Conservation (phyloP, 23 tunicate species). For the Diplosoma virens region DNA sequence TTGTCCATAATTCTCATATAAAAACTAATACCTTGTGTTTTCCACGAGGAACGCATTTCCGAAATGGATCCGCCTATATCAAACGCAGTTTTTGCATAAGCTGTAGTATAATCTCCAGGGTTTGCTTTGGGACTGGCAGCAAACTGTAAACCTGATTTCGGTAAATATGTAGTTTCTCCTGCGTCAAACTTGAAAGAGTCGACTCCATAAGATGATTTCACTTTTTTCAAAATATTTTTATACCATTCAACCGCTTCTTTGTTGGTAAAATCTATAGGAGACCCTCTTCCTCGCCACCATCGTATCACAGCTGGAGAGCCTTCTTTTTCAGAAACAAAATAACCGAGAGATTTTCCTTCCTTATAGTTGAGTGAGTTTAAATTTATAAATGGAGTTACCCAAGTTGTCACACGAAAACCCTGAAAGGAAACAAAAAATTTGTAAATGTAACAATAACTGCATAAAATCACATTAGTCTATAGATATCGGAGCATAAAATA, state of each 20-base stretch:
- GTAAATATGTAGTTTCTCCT: conserved; percentile 61
- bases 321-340: conserved; percentile 33
- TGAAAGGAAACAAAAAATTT: conserved; percentile 13
- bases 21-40: conserved; percentile 37
- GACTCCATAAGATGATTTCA: conserved; percentile 25
- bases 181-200: conserved; percentile 86
- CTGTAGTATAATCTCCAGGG: conserved; percentile 55
- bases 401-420: conserved; percentile 75
- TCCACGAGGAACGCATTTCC: conserved; percentile 90
- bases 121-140: conserved; percentile 1
- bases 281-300: conserved; percentile 92
- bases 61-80: conserved; percentile 38
- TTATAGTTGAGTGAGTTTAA: conserved; percentile 35
- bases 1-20: conserved; percentile 83
- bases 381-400: conserved; percentile 92
- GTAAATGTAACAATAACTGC: neutral
- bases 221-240: conserved; percentile 7
- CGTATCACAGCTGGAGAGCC: conserved; percentile 41
- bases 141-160: conserved; percentile 32
- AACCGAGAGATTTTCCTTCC: conserved; percentile 3
- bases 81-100: conserved; percentile 44
- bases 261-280: conserved; percentile 62
- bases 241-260: conserved; percentile 45
- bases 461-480: too few species aligned
- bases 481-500: too few species aligned